These are phyloP conservation scores for Numida meleagris DNA, from an alignment of 2,113 vertebrate species.

Conservation along the genomic window DNA sequence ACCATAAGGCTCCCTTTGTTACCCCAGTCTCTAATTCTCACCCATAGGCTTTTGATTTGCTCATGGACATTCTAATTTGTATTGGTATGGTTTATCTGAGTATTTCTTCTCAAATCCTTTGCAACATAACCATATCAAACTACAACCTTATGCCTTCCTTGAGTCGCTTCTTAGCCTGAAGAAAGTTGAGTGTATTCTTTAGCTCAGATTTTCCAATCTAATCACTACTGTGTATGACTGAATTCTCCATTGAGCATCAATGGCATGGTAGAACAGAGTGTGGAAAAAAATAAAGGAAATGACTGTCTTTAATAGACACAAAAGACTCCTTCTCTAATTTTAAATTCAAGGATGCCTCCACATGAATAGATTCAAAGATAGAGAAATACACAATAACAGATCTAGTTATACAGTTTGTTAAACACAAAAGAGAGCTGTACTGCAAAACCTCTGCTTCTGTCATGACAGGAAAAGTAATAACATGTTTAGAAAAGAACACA, in stretches of 20 bases:
- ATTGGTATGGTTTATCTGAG: neutral
- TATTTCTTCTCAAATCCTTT: neutral
- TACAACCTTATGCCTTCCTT: neutral
- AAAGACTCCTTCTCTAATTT: conserved; percentile 32
- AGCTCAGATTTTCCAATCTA: conserved; percentile 23
- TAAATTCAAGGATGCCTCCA: conserved; percentile 16
- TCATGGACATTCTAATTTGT: neutral
- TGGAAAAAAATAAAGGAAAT: conserved; percentile 41
- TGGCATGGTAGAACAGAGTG: neutral
- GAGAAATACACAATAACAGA: conserved; percentile 28
- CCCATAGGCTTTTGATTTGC: no score
- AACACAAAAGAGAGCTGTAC: conserved; percentile 45
- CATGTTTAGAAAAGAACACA: conserved; percentile 27
- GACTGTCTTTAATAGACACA: conserved; percentile 37
- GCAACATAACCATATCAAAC: neutral
- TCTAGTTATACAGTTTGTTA: conserved; percentile 47
- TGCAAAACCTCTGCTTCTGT: conserved; percentile 36
- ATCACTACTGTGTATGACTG: neutral
- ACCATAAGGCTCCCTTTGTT: no score
- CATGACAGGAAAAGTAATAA: conserved; percentile 36
- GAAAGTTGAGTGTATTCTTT: conserved; percentile 6
- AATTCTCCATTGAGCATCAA: neutral
- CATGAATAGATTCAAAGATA: conserved; percentile 30
- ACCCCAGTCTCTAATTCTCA: no score
- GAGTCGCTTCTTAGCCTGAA: neutral